These are phyloP conservation scores for Poecilobothrus nobilitatus DNA, from an alignment of 2,888 invertebrate genomes.

Conservation along the genomic window DNA sequence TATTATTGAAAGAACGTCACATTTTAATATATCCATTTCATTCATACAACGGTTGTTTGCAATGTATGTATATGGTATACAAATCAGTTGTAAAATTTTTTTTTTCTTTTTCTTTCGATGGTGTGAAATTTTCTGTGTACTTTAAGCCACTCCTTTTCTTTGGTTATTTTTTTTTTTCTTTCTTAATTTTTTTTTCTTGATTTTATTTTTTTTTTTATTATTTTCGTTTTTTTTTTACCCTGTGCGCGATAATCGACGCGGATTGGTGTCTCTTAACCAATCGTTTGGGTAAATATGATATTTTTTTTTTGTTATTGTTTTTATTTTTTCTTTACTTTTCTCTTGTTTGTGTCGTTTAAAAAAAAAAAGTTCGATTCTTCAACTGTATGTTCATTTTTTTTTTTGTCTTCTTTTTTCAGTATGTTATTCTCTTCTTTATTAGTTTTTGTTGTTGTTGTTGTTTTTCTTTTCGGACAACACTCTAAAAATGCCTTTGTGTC, in stretches of 20 bases:
- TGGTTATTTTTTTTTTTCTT: not conserved
- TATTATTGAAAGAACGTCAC: too few species aligned
- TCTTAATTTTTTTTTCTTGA: not conserved
- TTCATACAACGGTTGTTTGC: too few species aligned
- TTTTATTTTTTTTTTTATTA: not conserved
- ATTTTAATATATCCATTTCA: too few species aligned
- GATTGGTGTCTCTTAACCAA: slow-evolving; percentile 43
- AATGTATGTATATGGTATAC: too few species aligned
- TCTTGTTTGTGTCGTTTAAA: too few species aligned
- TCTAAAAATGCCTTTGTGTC: not conserved
- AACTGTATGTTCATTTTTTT: too few species aligned
- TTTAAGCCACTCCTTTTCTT: slow-evolving; percentile 41
- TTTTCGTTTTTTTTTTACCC: slow-evolving; percentile 13
- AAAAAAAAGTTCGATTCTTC: too few species aligned
- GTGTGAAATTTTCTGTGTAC: slow-evolving; percentile 43
- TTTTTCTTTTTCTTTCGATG: slow-evolving; percentile 22
- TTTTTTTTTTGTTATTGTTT: not conserved
- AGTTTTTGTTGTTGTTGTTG: not conserved
- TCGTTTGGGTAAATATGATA: slow-evolving; percentile 41
- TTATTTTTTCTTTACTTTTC: not conserved
- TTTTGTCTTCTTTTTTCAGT: too few species aligned
- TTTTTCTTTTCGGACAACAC: not conserved
- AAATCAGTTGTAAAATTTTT: too few species aligned
- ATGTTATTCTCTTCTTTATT: not conserved
- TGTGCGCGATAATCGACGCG: slow-evolving; percentile 34